Conservation (phyloP, 2,888 invertebrate genomes). For the Masnerella sp. region DNA sequence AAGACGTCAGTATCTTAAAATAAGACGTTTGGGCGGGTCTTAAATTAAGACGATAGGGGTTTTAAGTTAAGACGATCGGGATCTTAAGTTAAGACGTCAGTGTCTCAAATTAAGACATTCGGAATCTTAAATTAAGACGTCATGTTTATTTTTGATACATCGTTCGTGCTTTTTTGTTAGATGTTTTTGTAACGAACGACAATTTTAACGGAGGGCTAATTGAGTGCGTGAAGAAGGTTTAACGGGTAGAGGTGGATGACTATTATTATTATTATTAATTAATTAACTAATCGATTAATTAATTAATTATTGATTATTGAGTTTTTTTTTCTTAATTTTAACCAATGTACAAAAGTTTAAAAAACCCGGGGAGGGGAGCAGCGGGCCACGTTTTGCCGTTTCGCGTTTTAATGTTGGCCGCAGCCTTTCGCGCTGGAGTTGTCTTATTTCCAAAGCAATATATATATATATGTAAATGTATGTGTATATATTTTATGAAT, state of each 20-base stretch:
- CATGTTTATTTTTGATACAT: constrained; percentile 78
- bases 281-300: constrained; percentile 52
- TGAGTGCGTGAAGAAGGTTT: constrained; percentile 63
- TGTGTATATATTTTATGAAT: constrained; percentile 46
- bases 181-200: constrained; percentile 75
- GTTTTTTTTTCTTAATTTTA: constrained; percentile 53
- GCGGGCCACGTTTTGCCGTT: constrained; percentile 47
- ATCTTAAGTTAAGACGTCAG: too few relatives aligned
- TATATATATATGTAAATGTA: constrained; percentile 43
- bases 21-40: too few relatives aligned
- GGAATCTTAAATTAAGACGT: too few relatives aligned
- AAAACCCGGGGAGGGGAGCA: constrained; percentile 2
- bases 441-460: constrained; percentile 54
- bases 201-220: constrained; percentile 70
- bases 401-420: constrained; percentile 50
- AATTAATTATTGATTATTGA: constrained; percentile 37
- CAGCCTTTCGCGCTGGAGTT: constrained; percentile 53
- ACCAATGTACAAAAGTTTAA: constrained; percentile 52
- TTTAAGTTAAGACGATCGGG: too few relatives aligned
- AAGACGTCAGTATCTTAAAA: too few relatives aligned
- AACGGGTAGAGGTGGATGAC: constrained; percentile 63
- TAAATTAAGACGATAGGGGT: too few relatives aligned
- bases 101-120: too few relatives aligned
- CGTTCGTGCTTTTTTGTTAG: constrained; percentile 71
- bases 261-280: constrained; percentile 70